Percentiles rank a stretch among this genome's conserved stretches.
Conservation (phyloP, 2,888 invertebrate genomes). For the Spisula subtruncata region DNA sequence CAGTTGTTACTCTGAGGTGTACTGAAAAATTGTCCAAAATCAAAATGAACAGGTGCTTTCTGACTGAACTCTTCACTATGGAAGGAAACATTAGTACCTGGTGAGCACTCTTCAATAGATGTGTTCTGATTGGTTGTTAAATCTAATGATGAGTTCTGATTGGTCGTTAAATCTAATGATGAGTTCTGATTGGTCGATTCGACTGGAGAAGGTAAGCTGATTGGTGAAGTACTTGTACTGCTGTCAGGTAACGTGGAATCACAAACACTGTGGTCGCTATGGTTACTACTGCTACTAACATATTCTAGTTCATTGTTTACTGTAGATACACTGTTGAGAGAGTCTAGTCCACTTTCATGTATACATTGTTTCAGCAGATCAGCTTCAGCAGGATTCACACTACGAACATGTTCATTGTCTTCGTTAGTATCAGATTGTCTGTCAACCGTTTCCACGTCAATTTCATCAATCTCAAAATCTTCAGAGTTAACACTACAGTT, state of each 20-base stretch:
- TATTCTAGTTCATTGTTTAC: neutral
- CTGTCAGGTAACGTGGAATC: conserved; percentile 44
- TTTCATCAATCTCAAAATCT: conserved; percentile 73
- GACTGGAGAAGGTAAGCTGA: conserved; percentile 53
- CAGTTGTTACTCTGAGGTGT: conserved; percentile 39
- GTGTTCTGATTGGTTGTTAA: conserved; percentile 5
- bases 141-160: conserved; percentile 40
- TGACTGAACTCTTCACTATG: conserved; percentile 34
- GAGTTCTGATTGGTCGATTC: conserved; percentile 47
- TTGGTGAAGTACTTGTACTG: conserved; percentile 59
- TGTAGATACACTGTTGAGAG: neutral
- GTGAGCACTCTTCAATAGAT: neutral
- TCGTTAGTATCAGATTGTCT: conserved; percentile 23
- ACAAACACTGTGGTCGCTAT: conserved; percentile 30
- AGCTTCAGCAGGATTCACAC: neutral
- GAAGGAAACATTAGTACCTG: conserved; percentile 43
- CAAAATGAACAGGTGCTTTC: neutral
- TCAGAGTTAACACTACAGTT: conserved; percentile 72
- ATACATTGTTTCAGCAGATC: conserved; percentile 67
- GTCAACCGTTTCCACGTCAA: conserved; percentile 71
- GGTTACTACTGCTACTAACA: neutral
- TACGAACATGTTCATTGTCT: neutral
- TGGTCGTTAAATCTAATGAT: conserved; percentile 31
- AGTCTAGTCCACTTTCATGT: conserved; percentile 60
- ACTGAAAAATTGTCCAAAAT: conserved; percentile 43